Conservation (phyloP, 2,113 vertebrate genomes). For the Xerus inauris region DNA sequence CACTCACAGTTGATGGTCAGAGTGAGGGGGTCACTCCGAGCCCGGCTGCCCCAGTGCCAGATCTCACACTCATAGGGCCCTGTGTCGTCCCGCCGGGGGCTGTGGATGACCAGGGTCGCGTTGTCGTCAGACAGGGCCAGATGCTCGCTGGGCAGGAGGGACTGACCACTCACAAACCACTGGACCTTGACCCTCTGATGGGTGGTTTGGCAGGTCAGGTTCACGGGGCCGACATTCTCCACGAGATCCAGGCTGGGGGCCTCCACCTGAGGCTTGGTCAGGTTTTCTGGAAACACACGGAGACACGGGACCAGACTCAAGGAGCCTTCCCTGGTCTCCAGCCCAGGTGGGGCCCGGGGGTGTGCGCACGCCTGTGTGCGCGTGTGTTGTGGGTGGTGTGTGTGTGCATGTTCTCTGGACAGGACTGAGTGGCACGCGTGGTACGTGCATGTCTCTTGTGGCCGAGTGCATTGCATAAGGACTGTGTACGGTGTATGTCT, state of each 20-base stretch:
- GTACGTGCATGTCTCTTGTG: not conserved
- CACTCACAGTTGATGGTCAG: slow-evolving; percentile 59
- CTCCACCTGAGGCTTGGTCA: not conserved
- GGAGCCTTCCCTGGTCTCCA: not conserved
- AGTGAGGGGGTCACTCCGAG: not conserved
- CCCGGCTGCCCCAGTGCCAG: not conserved
- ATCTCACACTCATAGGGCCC: slow-evolving; percentile 53
- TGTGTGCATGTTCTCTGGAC: too few species aligned
- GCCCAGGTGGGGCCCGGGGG: not conserved
- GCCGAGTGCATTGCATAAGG: not conserved
- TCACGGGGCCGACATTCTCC: not conserved
- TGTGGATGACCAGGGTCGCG: not conserved
- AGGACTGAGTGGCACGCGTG: not conserved
- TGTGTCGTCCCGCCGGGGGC: not conserved
- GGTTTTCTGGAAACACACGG: not conserved
- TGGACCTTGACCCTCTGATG: not conserved
- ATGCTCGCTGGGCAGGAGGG: not conserved
- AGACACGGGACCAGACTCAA: not conserved
- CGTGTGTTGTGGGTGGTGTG: too few species aligned
- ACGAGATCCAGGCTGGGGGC: fast-evolving
- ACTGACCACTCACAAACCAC: slow-evolving; percentile 19
- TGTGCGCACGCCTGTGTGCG: not conserved
- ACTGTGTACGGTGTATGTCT: not conserved
- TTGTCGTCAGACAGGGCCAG: not conserved
- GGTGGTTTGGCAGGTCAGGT: slow-evolving; percentile 26